phyloP scores from a whole-genome alignment of 2,797 vertebrate species.

The Oreortyx pictus region DNA sequence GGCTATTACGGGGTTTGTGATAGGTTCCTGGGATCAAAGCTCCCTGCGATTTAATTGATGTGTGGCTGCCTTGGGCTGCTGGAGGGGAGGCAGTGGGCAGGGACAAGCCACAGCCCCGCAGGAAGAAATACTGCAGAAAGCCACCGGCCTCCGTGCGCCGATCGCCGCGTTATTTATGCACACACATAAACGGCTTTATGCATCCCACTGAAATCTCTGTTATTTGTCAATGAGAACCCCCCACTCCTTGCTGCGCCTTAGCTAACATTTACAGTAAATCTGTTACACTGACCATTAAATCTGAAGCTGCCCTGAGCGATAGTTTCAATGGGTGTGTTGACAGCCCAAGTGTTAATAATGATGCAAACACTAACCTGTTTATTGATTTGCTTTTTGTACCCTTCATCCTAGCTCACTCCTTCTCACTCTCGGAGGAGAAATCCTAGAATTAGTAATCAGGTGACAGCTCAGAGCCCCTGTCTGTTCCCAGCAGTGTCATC shows the following conservation, averaged over 20 bases:
- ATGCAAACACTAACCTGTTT: slow-evolving; percentile 85
- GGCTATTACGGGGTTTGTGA: not conserved
- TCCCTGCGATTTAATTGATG: not conserved
- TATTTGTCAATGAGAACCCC: slow-evolving; percentile 74
- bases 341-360: slow-evolving; percentile 84
- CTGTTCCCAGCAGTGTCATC: slow-evolving; percentile 82
- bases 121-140: slow-evolving; percentile 28
- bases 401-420: slow-evolving; percentile 81
- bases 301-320: slow-evolving; percentile 80
- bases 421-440: slow-evolving; percentile 80
- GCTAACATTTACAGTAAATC: slow-evolving; percentile 86
- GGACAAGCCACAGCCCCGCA: not conserved
- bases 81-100: not conserved
- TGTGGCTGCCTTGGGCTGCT: not conserved
- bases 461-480: slow-evolving; percentile 77
- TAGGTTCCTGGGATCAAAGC: slow-evolving; percentile 18
- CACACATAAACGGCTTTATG: slow-evolving; percentile 67
- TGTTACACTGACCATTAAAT: slow-evolving; percentile 85
- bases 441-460: slow-evolving; percentile 85
- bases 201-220: slow-evolving; percentile 65
- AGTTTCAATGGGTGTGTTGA: slow-evolving; percentile 82
- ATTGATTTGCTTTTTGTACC: slow-evolving; percentile 87
- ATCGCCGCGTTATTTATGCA: slow-evolving; percentile 73
- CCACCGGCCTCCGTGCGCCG: not conserved
- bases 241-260: slow-evolving; percentile 52